Base-by-base conservation (phyloP, 2,888 invertebrate genomes). In the Linnaemya tessellans region DNA sequence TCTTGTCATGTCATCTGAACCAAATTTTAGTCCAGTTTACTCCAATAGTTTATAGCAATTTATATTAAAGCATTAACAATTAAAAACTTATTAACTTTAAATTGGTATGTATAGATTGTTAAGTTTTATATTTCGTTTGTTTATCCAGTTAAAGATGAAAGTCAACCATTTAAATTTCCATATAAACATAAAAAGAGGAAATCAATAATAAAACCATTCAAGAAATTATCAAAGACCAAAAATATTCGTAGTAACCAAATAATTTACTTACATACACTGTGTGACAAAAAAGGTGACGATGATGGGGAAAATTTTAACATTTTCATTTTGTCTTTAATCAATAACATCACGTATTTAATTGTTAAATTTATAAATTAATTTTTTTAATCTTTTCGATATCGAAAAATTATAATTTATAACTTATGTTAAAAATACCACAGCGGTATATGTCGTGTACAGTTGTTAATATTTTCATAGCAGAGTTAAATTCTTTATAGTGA, bases 261-360 rank as follows among this genome's bases (percentile, higher is more conserved):
- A 74, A 80, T 80, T 58, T 58, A 51, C 20, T 22, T 38, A 60
- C 80, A 80, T 80, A 74, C 67, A 80, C 49, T 80, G 74, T 51
- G 67, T 80, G 74, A 80, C 74, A 80, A 74, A 60, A 73, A 38
- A 74, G 62, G 3, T 70, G 20, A 30, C 22, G 64, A 79, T 46
- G 18, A 71, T 56, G 30, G 30, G 15, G 13, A 13, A 1, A 18
- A 18, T 35, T 67, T 30, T 30, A 0, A 35, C 3, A 11, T 60
- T 38, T 60, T 30, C 1, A n/a, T 10, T 38, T 38, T 38, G 0
- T 25, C n/a, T 25, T 51, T 51, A 60, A 38, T 38, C 2, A 11
- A 60, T 18, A 60, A 22, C 9, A 49, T 8, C 38, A 15, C n/a
- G 7, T 49, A 49, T 49, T 49, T 7, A 5, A 5, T 38, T 30